Evolutionary conservation across 92 coral and sea anemone genomes (phyloP), one percentile per base, ranked within the genome.

Genomic region (Anthopleura xanthogrammica): DNA sequence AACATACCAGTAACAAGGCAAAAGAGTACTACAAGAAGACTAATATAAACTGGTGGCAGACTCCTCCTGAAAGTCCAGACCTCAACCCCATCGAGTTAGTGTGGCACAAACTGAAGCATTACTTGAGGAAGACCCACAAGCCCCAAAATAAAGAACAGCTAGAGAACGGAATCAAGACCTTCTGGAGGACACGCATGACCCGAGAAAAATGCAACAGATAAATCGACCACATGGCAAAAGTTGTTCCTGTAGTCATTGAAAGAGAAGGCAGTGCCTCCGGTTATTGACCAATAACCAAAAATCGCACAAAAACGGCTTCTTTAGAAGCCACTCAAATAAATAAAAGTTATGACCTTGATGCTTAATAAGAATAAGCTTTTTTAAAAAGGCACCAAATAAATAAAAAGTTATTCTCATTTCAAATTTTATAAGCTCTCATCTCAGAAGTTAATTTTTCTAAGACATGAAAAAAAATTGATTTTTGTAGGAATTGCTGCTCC

Each of bases 211-310:
- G 93, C 57, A 9, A 12, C n/a, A 62, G 43, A 11, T 86, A 90
- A 84, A 90, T 90, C 78, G 85, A 79, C 68, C 92, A 90, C 81
- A 16, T 90, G 22, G 48, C 71, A 54, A 90, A 86, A 55, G 92
- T 86, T 16, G 39, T 82, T 42, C 87, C 90, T 4, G 77, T 55
- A 13, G 85, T 86, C 64, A 74, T 86, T 5, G 75, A 76, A 62
- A 65, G 87, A 41, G 75, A 81, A 52, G 92, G 89, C 60, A 16
- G 86, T 41, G 89, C 89, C 23, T 86, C 89, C 36, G 89, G 89
- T 2, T 58, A 29, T 29, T 29, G 0, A 29, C 0, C 36, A 29
- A 29, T 29, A 29, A 29, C 36, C 36, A 29, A 29, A 29, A 29
- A 29, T 29, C 36, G 36, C 36, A 29, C 36, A 29, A 29, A 29